Evolutionary conservation across 2,797 vertebrate genomes (phyloP), one percentile per base, ranked within the genome.

Genomic region (Alcedo quadribrachys): DNA sequence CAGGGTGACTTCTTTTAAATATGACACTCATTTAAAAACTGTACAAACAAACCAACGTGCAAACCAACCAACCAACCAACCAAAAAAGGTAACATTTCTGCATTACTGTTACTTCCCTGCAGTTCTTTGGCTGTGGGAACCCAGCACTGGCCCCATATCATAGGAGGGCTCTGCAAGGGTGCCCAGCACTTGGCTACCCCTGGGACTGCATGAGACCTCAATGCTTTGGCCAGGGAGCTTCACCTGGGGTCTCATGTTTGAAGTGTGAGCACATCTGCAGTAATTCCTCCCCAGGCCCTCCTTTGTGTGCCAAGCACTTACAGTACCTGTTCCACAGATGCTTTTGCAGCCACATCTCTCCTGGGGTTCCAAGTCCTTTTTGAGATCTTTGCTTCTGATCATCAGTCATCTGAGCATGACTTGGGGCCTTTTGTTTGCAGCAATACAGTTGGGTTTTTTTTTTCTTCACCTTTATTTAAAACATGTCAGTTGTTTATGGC

Each of bases 121-220:
- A 50, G 6, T 65, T 71, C 19, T 61, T 68, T 6, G 8, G 6
- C 16, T 40, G 5, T 21, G 19, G 32, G 58, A 77, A 30, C 45
- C 22, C 1, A 5, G 46, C 30, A 15, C 25, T 62, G 24, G 27
- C 9, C 37, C 6, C 2, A 5, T 24, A 60, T 58, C 8, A 5
- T 1, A 0, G 40, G 21, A n/a, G 15, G 4, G 65, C 25, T 0
- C 0, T n/a, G 46, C 0, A 4, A 11, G 51, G 13, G 5, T 60
- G 9, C 27, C 6, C 35, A 69, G 69, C 1, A 3, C 55, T 43
- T 7, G 32, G 32, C 57, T 84, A 54, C 9, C 18, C 8, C 48
- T 45, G 37, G 17, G 22, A 18, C 46, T 40, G n/a, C 1, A 1
- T 27, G 84, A 61, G 58, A 51, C 16, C 30, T 37, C 3, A 1